Percentiles rank a stretch among this genome's conserved stretches.
phyloP scores from a whole-genome alignment of 2,888 invertebrate genomes.

The Drosophila kokeensis region DNA sequence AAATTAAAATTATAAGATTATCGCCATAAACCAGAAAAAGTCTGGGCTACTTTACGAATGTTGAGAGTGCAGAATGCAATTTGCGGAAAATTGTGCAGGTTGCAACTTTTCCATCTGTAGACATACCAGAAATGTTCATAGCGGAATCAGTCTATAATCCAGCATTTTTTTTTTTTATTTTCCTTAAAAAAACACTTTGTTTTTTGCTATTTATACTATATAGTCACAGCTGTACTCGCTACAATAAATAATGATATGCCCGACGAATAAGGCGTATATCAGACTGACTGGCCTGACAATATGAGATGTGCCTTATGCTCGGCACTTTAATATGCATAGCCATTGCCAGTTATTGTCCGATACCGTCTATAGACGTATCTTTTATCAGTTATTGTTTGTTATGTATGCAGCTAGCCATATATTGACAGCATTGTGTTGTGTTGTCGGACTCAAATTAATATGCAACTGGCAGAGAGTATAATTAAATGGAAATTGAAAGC shows the following conservation, averaged over 20 bases:
- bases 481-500: conserved; percentile 60
- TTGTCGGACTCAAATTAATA: conserved; percentile 63
- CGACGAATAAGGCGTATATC: conserved; percentile 4
- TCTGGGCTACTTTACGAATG: no score
- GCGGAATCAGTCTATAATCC: background rate
- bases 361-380: conserved; percentile 36
- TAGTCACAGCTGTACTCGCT: background rate
- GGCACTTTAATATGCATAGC: conserved; percentile 46
- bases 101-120: no score
- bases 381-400: conserved; percentile 28
- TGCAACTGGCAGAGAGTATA: conserved; percentile 64
- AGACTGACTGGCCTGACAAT: conserved; percentile 10
- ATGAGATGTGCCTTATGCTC: conserved; percentile 9
- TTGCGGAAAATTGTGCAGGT: no score
- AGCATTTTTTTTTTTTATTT: background rate
- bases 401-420: conserved; percentile 53
- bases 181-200: background rate
- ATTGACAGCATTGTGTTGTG: conserved; percentile 53
- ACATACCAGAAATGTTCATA: background rate
- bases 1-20: no score
- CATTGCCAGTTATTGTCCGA: conserved; percentile 30
- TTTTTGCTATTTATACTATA: background rate
- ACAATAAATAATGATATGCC: background rate
- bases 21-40: no score
- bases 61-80: no score